Percentiles rank a stretch among this genome's conserved stretches.
Conservation (phyloP, 2,113 vertebrate genomes). For the Empidonax alnorum region DNA sequence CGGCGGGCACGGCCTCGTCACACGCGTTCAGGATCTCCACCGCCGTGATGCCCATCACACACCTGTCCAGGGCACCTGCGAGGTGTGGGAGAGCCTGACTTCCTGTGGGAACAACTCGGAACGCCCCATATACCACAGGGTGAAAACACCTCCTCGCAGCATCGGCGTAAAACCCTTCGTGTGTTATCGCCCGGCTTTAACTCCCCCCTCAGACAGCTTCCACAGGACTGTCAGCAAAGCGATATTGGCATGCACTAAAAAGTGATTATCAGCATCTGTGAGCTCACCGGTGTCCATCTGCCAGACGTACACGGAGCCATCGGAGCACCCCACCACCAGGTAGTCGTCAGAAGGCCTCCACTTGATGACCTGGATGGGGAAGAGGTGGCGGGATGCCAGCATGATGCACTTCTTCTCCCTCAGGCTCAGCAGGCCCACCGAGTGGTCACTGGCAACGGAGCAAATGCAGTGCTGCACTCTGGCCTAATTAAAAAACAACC, state of each 20-base stretch:
- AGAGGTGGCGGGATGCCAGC: constrained; percentile 95
- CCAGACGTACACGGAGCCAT: constrained; percentile 98
- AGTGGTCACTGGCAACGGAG: constrained; percentile 96
- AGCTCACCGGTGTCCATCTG: constrained; percentile 89
- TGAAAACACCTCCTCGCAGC: fast-evolving
- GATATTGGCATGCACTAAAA: fast-evolving
- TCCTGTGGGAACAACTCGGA: too few species aligned
- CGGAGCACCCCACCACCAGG: constrained; percentile 93
- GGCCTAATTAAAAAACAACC: constrained; percentile 51
- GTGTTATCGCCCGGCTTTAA: too few species aligned
- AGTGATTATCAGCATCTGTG: fast-evolving
- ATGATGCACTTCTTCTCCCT: constrained; percentile 97
- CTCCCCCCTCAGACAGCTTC: neutral
- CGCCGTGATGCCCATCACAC: constrained; percentile 93
- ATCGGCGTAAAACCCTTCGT: fast-evolving
- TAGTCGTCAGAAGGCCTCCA: constrained; percentile 96
- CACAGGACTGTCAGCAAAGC: neutral
- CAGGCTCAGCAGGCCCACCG: constrained; percentile 92
- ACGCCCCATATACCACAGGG: fast-evolving
- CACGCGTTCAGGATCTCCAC: constrained; percentile 95
- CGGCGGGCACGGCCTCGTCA: constrained; percentile 88
- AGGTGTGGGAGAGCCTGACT: neutral
- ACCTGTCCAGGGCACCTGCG: constrained; percentile 91
- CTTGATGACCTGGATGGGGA: constrained; percentile 96
- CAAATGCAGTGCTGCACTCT: constrained; percentile 95